These are phyloP conservation scores for Dioctria linearis DNA, from an alignment of 2,888 invertebrate genomes.

Conservation along the genomic window DNA sequence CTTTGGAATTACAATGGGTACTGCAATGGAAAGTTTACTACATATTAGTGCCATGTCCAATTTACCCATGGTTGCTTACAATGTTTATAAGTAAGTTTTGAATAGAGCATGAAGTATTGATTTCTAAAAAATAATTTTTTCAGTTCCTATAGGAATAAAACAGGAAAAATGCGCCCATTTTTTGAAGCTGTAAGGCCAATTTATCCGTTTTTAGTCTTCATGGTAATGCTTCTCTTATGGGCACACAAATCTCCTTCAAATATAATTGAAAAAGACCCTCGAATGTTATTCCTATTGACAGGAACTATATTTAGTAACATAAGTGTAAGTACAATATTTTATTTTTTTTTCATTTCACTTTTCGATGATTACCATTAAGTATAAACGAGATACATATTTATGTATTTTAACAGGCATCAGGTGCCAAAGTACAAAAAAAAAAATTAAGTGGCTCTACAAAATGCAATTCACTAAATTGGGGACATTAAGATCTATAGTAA, in stretches of 20 bases:
- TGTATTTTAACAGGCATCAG: no score
- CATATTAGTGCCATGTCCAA: constrained; percentile 91
- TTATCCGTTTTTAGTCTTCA: constrained; percentile 82
- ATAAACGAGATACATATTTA: no score
- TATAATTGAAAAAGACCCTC: constrained; percentile 86
- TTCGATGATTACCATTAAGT: no score
- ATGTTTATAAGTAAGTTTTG: constrained; percentile 85
- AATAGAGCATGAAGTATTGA: constrained; percentile 9
- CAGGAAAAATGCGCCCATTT: constrained; percentile 87
- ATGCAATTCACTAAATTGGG: no score
- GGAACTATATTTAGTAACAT: constrained; percentile 99
- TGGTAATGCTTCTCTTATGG: constrained; percentile 86
- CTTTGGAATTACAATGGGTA: constrained; percentile 82
- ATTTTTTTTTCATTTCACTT: no score
- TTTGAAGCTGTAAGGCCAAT: constrained; percentile 91
- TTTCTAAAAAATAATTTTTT: constrained; percentile 55
- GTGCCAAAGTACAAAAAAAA: no score
- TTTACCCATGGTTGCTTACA: constrained; percentile 91
- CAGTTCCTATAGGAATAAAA: constrained; percentile 88
- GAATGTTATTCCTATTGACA: constrained; percentile 88
- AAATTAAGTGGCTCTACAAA: no score
- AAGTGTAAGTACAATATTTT: constrained; percentile 80
- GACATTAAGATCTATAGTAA: no score
- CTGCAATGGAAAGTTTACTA: constrained; percentile 86
- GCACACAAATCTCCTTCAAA: constrained; percentile 84